Evolutionary conservation across 1,140 invertebrate genomes (phyloP).

Genomic region (Drosophila mauritiana): DNA sequence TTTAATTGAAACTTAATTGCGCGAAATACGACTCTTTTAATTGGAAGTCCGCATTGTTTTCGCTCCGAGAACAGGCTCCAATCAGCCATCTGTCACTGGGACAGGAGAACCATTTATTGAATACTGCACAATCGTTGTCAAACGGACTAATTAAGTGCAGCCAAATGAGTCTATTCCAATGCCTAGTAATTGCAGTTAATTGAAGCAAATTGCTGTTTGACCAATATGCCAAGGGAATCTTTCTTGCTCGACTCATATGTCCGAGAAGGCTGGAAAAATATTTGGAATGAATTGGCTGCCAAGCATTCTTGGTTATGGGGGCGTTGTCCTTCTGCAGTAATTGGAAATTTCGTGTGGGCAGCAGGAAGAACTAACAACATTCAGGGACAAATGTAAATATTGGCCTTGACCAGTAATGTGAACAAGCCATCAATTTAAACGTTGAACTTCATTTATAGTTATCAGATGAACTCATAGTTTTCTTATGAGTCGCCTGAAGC

Average conservation of each 20-base stretch:
- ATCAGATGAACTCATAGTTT: not conserved
- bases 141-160: conserved; percentile 68
- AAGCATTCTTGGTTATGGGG: not conserved
- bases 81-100: conserved; percentile 42
- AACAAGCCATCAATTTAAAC: not conserved
- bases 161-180: conserved; percentile 29
- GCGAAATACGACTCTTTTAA: conserved; percentile 48
- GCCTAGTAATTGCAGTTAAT: conserved; percentile 71
- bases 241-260: conserved; percentile 9
- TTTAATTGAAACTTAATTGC: conserved; percentile 73
- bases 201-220: conserved; percentile 69
- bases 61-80: not conserved
- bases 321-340: conserved; percentile 24
- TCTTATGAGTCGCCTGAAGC: not conserved
- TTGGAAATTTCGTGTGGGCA: conserved; percentile 36
- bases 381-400: not conserved
- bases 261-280: conserved; percentile 36
- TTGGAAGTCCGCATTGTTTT: conserved; percentile 21
- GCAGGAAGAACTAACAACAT: conserved; percentile 4
- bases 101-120: conserved; percentile 60
- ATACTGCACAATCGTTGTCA: conserved; percentile 46
- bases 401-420: not conserved
- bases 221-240: conserved; percentile 42
- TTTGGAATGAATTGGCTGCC: conserved; percentile 46
- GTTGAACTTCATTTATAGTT: not conserved